Evolutionary conservation across 2,113 vertebrate genomes (phyloP).

Genomic region (Hyperoodon ampullatus): DNA sequence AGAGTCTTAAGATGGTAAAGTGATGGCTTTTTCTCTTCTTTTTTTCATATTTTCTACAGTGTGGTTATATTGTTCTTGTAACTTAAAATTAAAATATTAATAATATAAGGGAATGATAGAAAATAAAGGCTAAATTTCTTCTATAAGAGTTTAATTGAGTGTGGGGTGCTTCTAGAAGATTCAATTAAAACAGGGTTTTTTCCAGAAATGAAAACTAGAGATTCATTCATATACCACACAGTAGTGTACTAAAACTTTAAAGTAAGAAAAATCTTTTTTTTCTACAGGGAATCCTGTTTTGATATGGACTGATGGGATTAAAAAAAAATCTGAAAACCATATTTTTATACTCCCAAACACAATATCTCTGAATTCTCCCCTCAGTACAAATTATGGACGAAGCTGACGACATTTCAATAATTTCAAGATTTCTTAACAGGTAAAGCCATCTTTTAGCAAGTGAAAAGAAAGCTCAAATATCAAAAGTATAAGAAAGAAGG

Average conservation of each 20-base stretch:
- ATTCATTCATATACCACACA: background rate
- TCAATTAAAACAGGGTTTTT: background rate
- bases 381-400: constrained; percentile 17
- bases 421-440: background rate
- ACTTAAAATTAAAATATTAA: constrained; percentile 10
- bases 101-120: background rate
- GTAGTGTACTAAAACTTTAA: background rate
- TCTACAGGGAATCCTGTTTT: background rate
- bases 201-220: constrained; percentile 25
- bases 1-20: background rate
- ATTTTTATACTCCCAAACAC: background rate
- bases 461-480: background rate
- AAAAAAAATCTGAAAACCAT: background rate
- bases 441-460: background rate
- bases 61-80: background rate
- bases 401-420: background rate
- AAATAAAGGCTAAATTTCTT: background rate
- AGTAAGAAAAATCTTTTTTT: background rate
- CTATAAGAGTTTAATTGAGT: background rate
- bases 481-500: background rate
- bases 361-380: background rate
- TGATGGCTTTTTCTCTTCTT: background rate
- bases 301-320: background rate
- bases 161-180: background rate
- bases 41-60: background rate